Base-by-base conservation (phyloP, 2,113 vertebrate species). In the Tichodroma muraria region DNA sequence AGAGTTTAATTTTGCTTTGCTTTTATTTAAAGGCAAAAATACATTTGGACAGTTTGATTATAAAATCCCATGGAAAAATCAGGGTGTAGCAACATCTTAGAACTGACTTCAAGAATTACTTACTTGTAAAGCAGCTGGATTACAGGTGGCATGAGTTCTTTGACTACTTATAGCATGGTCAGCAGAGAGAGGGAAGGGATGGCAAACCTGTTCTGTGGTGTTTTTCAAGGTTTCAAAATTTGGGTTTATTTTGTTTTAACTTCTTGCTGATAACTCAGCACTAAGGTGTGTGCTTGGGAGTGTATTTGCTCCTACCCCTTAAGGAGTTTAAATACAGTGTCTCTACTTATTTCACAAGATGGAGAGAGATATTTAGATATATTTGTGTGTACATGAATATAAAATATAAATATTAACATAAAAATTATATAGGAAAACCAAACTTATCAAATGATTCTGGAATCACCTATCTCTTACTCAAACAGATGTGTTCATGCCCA, bases 41-140 rank as follows among this genome's bases (percentile, higher is more conserved):
- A 33, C 0, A 0, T 69, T 56, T 33, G 31, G 37, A 37, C 6
- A 9, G 15, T 9, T 22, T 7, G 22, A 21, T 75, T 30, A 5
- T 76, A 13, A 80, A 45, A 45, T 80, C 13, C 8, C 14, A 0
- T 3, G 5, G 6, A 6, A 19, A 24, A 20, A 21, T 28, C 10
- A n/a, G n/a, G 22, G 15, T 11, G 8, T 3, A 10, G 17, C n/a
- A 72, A 11, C 7, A 9, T 6, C 7, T 60, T 53, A 42, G 42
- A 56, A 53, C 7, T 21, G 21, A 17, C 22, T n/a, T 37, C 0
- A 54, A 3, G 21, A 54, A 60, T 33, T 42, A 10, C 4, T 5
- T 23, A 5, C 3, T 45, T 59, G 30, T 57, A 31, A 85, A 14
- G 13, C 21, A 25, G 19, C 17, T 40, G 24, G 22, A 6, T 30